Base-by-base conservation (phyloP, 2,797 vertebrate species). In the Philypnodon macrostomus region DNA sequence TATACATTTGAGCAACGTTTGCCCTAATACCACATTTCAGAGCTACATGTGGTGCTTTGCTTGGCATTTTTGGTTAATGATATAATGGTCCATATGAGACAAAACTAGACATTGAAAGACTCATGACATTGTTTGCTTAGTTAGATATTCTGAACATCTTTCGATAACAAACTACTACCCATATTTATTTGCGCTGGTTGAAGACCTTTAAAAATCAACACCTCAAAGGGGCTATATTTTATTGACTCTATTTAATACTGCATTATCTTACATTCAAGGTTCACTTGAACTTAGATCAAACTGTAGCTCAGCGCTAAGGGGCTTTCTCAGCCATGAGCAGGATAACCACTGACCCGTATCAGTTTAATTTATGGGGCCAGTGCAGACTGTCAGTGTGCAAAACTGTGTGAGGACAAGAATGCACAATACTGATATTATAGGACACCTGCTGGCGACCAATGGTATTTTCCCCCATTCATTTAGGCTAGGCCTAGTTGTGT, bases 271-370 rank as follows among this genome's bases (percentile, higher is more conserved):
- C 39, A 54, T 58, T 33, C 0, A 1, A 38, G 46, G 45, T 34
- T 32, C 63, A 35, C 33, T 38, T 45, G 42, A 33, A 5, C 21
- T 47, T 37, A 59, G 23, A 63, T 69, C 29, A 62, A 44, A 60
- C 58, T 41, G 70, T 36, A 59, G 65, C 24, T 58, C 29, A 57
- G 41, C 29, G 58, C 41, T 70, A 48, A 49, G 16, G 53, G 57
- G 59, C 47, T 61, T 67, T 64, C 35, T 73, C 34, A 37, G 16
- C 47, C 40, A 37, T 1, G 13, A 41, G 45, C 47, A 73, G 54
- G 44, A 59, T 78, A 74, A 71, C 63, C 59, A 64, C 54, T 74
- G 73, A 79, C 70, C 76, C 62, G 70, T 63, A 72, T 75, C 68
- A 50, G 41, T 49, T 70, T 59, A 39, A 72, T 68, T 61, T 59